A percentile compares a stretch with the other conserved stretches of the same genome.
Conservation (phyloP, 2,888 invertebrate genomes). For the Alloplasta piceator region DNA sequence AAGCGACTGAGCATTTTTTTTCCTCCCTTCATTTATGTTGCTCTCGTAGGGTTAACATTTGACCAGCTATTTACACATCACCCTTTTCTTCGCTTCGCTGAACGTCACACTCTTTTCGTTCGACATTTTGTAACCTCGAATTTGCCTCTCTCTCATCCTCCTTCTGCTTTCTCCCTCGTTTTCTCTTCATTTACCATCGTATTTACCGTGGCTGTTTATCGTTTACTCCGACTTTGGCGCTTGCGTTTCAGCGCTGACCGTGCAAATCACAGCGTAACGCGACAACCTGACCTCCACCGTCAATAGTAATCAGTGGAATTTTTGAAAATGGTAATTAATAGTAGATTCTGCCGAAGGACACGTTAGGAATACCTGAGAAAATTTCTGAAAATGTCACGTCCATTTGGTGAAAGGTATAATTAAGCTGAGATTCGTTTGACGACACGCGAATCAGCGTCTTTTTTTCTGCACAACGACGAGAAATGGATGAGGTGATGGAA, state of each 20-base stretch:
- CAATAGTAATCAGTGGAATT: too few relatives aligned
- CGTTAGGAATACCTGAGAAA: too few relatives aligned
- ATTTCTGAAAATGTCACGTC: too few relatives aligned
- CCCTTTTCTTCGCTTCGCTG: conserved; percentile 29
- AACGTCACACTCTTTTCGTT: conserved; percentile 53
- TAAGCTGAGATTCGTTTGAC: too few relatives aligned
- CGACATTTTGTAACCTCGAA: conserved; percentile 5
- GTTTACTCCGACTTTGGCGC: conserved; percentile 54
- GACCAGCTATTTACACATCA: conserved; percentile 21
- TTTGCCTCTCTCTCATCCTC: conserved; percentile 17
- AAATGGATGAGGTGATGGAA: not conserved
- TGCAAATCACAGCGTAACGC: conserved; percentile 10
- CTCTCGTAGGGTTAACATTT: conserved; percentile 25
- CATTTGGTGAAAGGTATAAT: too few relatives aligned
- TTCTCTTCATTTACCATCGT: conserved; percentile 6
- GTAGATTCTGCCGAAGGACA: too few relatives aligned
- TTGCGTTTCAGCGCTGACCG: conserved; percentile 38
- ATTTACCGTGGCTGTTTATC: conserved; percentile 25
- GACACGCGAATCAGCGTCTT: conserved; percentile 21
- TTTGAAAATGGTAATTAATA: too few relatives aligned
- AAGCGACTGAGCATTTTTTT: too few relatives aligned
- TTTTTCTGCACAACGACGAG: too few relatives aligned
- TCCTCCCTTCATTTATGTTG: conserved; percentile 29
- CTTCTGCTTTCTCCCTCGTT: conserved; percentile 16
- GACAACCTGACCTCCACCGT: not conserved